These are phyloP conservation scores for Ammodytes dubius DNA, from an alignment of 2,113 vertebrate species.

Conservation along the genomic window DNA sequence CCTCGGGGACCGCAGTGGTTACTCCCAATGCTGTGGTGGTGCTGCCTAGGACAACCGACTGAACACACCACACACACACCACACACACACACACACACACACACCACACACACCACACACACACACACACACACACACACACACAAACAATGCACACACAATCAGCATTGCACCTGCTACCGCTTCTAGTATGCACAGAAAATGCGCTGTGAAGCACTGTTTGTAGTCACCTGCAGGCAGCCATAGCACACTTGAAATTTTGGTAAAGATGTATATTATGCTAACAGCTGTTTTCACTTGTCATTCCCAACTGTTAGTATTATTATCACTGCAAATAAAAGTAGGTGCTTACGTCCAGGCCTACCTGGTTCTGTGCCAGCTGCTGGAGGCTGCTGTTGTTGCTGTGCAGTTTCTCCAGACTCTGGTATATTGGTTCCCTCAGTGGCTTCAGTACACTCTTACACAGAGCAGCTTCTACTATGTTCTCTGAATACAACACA, in stretches of 20 bases:
- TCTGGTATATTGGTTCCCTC: conserved; percentile 88
- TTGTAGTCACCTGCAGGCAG: background rate
- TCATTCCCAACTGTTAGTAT: background rate
- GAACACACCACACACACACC: conserved; percentile 33
- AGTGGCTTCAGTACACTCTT: conserved; percentile 97
- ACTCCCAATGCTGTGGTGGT: conserved; percentile 95
- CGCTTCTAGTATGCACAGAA: background rate
- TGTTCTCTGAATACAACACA: conserved; percentile 83
- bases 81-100: conserved; percentile 9
- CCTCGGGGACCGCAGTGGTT: conserved; percentile 93
- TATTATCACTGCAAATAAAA: background rate
- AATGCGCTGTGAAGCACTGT: background rate
- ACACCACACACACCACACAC: conserved; percentile 22
- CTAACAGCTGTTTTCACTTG: background rate
- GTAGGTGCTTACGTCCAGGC: background rate
- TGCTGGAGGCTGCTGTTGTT: conserved; percentile 86
- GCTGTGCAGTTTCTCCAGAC: conserved; percentile 89
- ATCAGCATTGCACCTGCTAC: background rate
- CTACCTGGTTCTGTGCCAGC: conserved; percentile 92
- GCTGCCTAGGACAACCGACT: conserved; percentile 87
- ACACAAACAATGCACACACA: background rate
- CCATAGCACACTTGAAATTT: too few relatives aligned
- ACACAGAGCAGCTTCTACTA: conserved; percentile 92
- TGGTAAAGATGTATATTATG: background rate
- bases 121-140: background rate